Percentiles rank a stretch among this genome's conserved stretches.
Conservation (phyloP, 2,797 vertebrate species). For the Pangasius larnaudii region DNA sequence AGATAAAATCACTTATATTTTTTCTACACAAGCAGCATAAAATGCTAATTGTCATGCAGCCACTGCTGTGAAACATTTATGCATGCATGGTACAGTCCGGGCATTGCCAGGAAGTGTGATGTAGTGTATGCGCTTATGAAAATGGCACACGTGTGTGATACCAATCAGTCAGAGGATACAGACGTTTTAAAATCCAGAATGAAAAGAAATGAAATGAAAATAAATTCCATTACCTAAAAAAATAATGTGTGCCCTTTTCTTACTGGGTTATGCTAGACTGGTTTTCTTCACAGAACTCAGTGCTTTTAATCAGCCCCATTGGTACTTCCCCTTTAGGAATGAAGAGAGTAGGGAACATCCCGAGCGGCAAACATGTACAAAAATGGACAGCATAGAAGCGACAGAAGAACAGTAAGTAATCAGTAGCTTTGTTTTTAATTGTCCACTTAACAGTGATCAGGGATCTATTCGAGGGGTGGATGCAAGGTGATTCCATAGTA, state of each 20-base stretch:
- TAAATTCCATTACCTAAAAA: not conserved
- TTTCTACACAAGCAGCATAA: not conserved
- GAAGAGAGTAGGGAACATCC: slow-evolving; percentile 89
- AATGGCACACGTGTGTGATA: not conserved
- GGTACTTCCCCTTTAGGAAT: slow-evolving; percentile 78
- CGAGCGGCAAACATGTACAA: slow-evolving; percentile 86
- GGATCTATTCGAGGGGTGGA: not conserved
- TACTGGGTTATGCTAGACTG: not conserved
- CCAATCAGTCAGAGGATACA: not conserved
- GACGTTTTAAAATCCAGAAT: not conserved
- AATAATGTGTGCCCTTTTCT: not conserved
- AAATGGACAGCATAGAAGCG: slow-evolving; percentile 94
- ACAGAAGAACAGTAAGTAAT: slow-evolving; percentile 90
- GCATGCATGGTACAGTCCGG: not conserved
- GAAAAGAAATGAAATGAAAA: not conserved
- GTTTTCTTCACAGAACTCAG: not conserved
- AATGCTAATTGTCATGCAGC: not conserved
- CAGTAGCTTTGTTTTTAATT: not conserved
- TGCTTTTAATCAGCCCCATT: not conserved
- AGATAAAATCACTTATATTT: not conserved
- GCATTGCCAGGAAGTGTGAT: not conserved
- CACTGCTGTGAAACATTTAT: not conserved
- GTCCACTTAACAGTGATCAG: not conserved
- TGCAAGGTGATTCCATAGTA: not conserved
- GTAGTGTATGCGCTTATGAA: not conserved